Percentiles rank a stretch among this genome's conserved stretches.
phyloP scores from a whole-genome alignment of 2,888 invertebrate species.

The Dicyrtoma fusca region DNA sequence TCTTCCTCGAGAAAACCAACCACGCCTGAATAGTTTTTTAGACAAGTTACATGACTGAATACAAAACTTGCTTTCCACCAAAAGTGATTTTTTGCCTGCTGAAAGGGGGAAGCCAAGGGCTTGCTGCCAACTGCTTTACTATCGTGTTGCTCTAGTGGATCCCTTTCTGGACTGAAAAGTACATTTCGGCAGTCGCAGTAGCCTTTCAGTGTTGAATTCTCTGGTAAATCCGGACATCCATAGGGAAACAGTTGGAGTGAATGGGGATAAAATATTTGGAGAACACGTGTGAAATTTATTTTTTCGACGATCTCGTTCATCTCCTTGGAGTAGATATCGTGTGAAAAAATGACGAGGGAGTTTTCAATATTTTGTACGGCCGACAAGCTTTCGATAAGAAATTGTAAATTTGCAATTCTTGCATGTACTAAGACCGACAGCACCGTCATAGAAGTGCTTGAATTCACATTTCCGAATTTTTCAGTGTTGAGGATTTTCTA shows the following conservation, averaged over 20 bases:
- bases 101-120: no score
- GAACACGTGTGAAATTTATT: constrained; percentile 93
- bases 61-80: constrained; percentile 99
- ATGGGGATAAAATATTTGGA: constrained; percentile 96
- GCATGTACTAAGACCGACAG: constrained; percentile 89
- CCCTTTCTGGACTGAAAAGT: no score
- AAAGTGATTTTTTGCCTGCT: constrained; percentile 98
- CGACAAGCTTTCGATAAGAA: constrained; percentile 88
- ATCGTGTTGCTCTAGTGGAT: constrained; percentile 93
- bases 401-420: constrained; percentile 87
- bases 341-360: constrained; percentile 89
- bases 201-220: constrained; percentile 86
- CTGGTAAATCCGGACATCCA: no score
- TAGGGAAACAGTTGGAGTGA: constrained; percentile 93
- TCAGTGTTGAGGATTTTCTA: no score
- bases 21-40: constrained; percentile 78
- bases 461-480: no score
- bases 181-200: no score
- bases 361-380: constrained; percentile 88
- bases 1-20: constrained; percentile 96
- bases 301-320: constrained; percentile 88
- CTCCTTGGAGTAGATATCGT: constrained; percentile 90
- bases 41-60: constrained; percentile 86
- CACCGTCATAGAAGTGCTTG: no score
- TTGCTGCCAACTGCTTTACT: no score